Evolutionary conservation across 2,888 invertebrate species (phyloP), one percentile per base, ranked within the genome.

Genomic region (Eustalomyia histrio): DNA sequence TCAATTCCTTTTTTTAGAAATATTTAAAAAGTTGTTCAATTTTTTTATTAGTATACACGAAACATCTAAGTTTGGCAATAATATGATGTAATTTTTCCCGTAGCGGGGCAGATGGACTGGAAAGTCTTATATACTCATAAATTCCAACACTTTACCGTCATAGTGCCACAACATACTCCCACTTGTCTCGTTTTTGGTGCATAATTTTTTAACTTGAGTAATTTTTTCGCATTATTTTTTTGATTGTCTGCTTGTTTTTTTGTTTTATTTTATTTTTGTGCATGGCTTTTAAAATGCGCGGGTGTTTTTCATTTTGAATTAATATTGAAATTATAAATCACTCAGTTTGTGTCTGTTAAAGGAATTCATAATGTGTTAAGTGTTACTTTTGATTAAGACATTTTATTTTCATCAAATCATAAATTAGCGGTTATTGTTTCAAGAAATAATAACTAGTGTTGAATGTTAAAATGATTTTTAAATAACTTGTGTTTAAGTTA

Each of bases 241-340:
- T n/a, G n/a, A 14, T 16, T 68, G 65, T 50, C 29, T 71, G 43
- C 43, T 39, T 53, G 53, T 29, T 61, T 21, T 47, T 14, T 43
- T 16, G 17, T 53, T 21, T 17, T 33, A n/a, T n/a, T n/a, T n/a
- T n/a, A n/a, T 53, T 21, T 67, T 24, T 18, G 35, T 39, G n/a
- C 4, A 12, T 39, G 43, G 6, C 5, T 52, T 52, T 64, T 52
- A 52, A 64, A 64, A 52, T 17, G 80, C 76, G 76, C 76, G 76
- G 76, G 80, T 64, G 76, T 81, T 74, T 81, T 74, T 52, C 2
- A 39, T 71, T 50, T 61, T 73, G 52, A 43, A 75, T 78, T 68
- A 64, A 75, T 67, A 76, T 80, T 72, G 68, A 80, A 80, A 78
- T 79, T 83, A 80, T 83, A 83, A 83, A 83, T 83, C 83, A 83